Evolutionary conservation across 1,140 invertebrate species (phyloP), one percentile per base, ranked within the genome.

Genomic region (Anastatus disparis): DNA sequence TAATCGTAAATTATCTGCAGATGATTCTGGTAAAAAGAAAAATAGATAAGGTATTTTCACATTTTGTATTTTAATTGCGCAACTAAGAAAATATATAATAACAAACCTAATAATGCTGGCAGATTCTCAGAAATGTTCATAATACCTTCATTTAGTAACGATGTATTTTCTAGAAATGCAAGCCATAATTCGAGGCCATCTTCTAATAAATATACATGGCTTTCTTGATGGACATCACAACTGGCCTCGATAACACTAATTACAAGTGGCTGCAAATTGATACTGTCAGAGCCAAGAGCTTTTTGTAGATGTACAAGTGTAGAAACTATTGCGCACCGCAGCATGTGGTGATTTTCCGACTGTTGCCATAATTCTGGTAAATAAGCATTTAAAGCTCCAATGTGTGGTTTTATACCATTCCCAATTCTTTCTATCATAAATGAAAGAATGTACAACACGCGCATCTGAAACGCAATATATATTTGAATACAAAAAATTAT

Each of bases 131-230:
- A 92, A 13, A 97, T 85, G 70, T 90, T 87, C 75, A 97, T 84
- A 42, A 96, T 87, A 10, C 82, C 83, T 2, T 84, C 80, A 0
- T 87, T 89, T 38, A 90, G 83, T 0, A 81, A 78, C 0, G 91
- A 87, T 1, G 92, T 88, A 78, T 94, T 93, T 79, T 96, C 91
- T 59, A 99, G 84, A 13, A 95, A 89, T 3, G 92, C 91, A 56
- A 92, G 86, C 95, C 96, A 98, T 59, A 99, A 88, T 75, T 95
- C 93, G 35, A 98, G 87, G 0, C 94, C 95, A 85, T 99, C 96
- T 84, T 98, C 96, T 72, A 97, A 84, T 46, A 97, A 88, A 85
- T 97, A 97, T 42, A 97, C 91, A 81, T 96, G 93, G 15, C 91
- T 91, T 40, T 90, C 89, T 81, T 95, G 90, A 65, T 89, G 90